Evolutionary conservation across 2,888 invertebrate genomes (phyloP).

Genomic region (Oxyteleia sp.): DNA sequence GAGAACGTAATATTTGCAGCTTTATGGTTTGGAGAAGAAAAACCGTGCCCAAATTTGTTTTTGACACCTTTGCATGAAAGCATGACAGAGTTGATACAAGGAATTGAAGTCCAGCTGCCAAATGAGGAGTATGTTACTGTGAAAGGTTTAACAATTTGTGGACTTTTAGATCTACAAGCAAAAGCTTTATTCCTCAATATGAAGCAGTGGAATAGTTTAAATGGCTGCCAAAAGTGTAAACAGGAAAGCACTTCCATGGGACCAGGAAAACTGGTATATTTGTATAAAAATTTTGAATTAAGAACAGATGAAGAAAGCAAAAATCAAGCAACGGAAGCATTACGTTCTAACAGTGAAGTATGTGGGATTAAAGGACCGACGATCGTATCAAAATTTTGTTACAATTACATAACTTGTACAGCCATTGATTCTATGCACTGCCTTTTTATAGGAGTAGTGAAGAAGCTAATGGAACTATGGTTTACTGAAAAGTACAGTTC

Average conservation of each 20-base stretch:
- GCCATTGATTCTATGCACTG: not conserved
- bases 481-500: not conserved
- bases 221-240: constrained; percentile 1
- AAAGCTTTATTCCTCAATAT: constrained; percentile 58
- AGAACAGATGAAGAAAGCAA: not conserved
- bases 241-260: not conserved
- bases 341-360: not conserved
- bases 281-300: not conserved
- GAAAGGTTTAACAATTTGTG: constrained; percentile 28
- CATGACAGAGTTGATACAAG: no score
- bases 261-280: no score
- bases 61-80: no score
- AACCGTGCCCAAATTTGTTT: not conserved
- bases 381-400: not conserved
- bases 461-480: not conserved
- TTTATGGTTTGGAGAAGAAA: not conserved
- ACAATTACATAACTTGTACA: not conserved
- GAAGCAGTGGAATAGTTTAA: constrained; percentile 58
- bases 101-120: no score
- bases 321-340: not conserved
- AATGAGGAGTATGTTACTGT: not conserved
- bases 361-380: not conserved
- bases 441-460: not conserved
- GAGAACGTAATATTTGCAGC: not conserved
- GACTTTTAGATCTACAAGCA: constrained; percentile 51